Base-by-base conservation (phyloP, 2,113 vertebrate species). In the Trogon melanurus region DNA sequence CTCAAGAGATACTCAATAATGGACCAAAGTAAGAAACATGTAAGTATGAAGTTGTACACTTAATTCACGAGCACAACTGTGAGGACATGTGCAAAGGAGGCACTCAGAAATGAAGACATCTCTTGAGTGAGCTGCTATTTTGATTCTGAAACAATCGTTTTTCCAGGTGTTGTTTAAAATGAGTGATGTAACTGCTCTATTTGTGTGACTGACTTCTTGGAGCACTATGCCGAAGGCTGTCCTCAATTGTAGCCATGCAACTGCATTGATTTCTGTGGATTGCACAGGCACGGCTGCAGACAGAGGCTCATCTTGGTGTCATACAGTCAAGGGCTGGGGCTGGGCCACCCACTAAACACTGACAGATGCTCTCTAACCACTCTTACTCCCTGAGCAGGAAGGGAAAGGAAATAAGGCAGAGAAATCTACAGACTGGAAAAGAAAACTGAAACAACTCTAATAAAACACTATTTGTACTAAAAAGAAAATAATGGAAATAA, bases 191-290 rank as follows among this genome's bases (percentile, higher is more conserved):
- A 89, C 79, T 75, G 75, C 64, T 90, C 88, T 90, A 32, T 51
- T 76, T 82, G 25, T 90, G 81, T 79, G 85, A 41, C 29, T 74
- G 91, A 94, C 61, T 85, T 80, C 54, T 85, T 76, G n/a, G 61
- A 90, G 30, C 2, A 19, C 38, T 36, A 16, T 22, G 75, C 56
- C 69, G 74, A 88, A 92, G 76, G 69, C 82, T 92, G 74, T 57
- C 70, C 76, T 72, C 67, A n/a, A 14, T 22, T 3, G 9, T 72
- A 90, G 72, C 44, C 72, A 45, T 23, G 34, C 85, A 90, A 88
- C 44, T 0, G 0, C 44, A 94, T 88, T 85, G 93, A 96, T 94
- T 91, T 88, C 72, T 1, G 2, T n/a, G 50, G 0, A 19, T 26
- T 5, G 2, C 81, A 47, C 27, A 66, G 30, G 41, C 38, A 1